Base-by-base conservation (phyloP, 2,888 invertebrate species). In the Mamestra brassicae region DNA sequence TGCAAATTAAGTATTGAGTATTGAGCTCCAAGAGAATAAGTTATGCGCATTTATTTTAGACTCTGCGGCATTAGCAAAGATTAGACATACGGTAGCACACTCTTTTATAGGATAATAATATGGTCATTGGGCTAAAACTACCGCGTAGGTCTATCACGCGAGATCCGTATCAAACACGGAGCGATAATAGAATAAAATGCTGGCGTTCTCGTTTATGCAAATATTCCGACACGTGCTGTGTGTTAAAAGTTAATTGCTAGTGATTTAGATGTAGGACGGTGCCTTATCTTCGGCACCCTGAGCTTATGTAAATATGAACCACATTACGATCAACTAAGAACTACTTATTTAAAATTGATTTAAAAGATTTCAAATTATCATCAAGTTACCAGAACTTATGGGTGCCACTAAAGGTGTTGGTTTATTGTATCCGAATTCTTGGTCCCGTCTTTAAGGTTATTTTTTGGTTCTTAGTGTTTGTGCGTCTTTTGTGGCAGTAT, bases 161-260 rank as follows among this genome's bases (percentile, higher is more conserved):
- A 86, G 85, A 86, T 86, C 61, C 13, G 1, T 86, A 85, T 85
- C 85, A 34, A 1, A 45, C 72, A 68, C 70, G 72, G 62, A 64
- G 69, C 78, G 69, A 71, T 83, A 80, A 73, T 70, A 67, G 58
- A 72, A 77, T 82, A 61, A 73, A 84, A 75, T 47, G 62, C 13
- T 57, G 64, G 54, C 73, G 55, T 69, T 81, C 61, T 71, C 71
- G 76, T 79, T 80, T 75, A 73, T 76, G 72, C 72, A 69, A 83
- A 81, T 65, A 50, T 3, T 15, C 50, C 13, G 52, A 73, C 74
- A 58, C n/a, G 17, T 64, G 34, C 3, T 42, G 4, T 11, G 10
- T 61, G 8, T 26, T 68, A 26, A 45, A 54, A 52, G 10, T 52
- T 34, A 34, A 70, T 15, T n/a, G 36, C n/a, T 76, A 10, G n/a